Percentiles rank a stretch among this genome's conserved stretches.
Evolutionary conservation across 2,888 invertebrate genomes (phyloP).

Genomic region (Eupeodes luniger): DNA sequence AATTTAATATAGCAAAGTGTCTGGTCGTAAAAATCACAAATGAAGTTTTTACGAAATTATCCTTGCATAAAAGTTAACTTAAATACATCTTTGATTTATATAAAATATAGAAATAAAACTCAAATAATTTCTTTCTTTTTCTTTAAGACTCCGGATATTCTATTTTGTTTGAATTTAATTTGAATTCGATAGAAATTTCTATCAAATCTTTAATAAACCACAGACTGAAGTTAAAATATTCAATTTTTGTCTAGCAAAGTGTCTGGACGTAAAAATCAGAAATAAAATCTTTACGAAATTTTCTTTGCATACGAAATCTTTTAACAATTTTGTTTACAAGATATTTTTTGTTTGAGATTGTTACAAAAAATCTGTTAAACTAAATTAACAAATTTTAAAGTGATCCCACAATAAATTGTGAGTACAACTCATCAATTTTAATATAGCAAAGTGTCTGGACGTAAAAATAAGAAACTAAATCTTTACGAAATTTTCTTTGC

Average conservation of each 20-base stretch:
- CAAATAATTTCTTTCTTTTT: background rate
- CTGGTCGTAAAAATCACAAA: conserved; percentile 8
- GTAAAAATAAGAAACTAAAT: conserved; percentile 78
- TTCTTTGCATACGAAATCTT: background rate
- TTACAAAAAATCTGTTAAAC: background rate
- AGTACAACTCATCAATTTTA: conserved; percentile 72
- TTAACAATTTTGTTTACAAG: background rate
- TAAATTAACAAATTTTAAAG: background rate
- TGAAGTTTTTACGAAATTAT: conserved; percentile 5
- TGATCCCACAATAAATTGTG: background rate
- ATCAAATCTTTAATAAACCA: conserved; percentile 18
- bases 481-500: conserved; percentile 83
- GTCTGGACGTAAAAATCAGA: conserved; percentile 15
- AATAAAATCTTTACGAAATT: conserved; percentile 18
- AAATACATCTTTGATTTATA: background rate
- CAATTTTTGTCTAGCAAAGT: conserved; percentile 19
- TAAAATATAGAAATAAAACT: background rate
- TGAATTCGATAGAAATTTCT: background rate
- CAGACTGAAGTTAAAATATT: conserved; percentile 30
- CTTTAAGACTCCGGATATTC: background rate
- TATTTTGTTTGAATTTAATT: conserved; percentile 42
- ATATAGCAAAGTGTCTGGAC: conserved; percentile 84
- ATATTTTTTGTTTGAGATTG: background rate
- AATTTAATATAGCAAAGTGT: conserved; percentile 16
- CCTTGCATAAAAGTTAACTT: background rate